Evolutionary conservation across 2,113 vertebrate species (phyloP), one percentile per base, ranked within the genome.

Genomic region (Tiliqua scincoides): DNA sequence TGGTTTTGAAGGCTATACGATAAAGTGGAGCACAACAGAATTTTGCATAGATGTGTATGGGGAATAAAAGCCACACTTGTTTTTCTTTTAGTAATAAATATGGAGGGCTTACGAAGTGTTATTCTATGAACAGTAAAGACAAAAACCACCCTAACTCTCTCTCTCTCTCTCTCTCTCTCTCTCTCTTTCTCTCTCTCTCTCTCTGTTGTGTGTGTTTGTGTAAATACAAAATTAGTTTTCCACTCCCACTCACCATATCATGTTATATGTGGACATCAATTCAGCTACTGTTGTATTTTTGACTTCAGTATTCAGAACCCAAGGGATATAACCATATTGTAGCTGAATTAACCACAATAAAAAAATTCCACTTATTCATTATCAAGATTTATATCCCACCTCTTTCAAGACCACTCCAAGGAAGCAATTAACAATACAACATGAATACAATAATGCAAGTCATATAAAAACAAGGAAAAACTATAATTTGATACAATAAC

Each of bases 1-100:
- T 5, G 21, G 68, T 21, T 52, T 43, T 73, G 86, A 92, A 94
- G 91, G 87, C 83, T 89, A 89, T 25, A 71, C 40, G n/a, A 37
- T 35, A 5, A 1, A 82, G 25, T 1, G 85, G 78, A 25, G 74
- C 32, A 85, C 3, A 78, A 78, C 76, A 54, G 6, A 82, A 59
- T 0, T 88, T 35, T 61, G 18, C 32, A 20, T 27, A 23, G 35
- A 0, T 0, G 0, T 2, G 23, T 27, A 23, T 61, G 65, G 4
- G n/a, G 15, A 23, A 6, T 77, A 30, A 27, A 27, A 65, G 20
- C 21, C 23, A 27, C 27, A 27, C 4, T 65, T 65, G 62, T 2
- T 65, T 27, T 65, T 65, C 62, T 65, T 27, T 65, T 65, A 65
- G 62, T 5, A 21, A 23, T 27, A 27, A 65, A 21, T 27, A 27